Evolutionary conservation across 2,797 vertebrate species (phyloP), one percentile per base, ranked within the genome.

Genomic region (Sebastes cheni): DNA sequence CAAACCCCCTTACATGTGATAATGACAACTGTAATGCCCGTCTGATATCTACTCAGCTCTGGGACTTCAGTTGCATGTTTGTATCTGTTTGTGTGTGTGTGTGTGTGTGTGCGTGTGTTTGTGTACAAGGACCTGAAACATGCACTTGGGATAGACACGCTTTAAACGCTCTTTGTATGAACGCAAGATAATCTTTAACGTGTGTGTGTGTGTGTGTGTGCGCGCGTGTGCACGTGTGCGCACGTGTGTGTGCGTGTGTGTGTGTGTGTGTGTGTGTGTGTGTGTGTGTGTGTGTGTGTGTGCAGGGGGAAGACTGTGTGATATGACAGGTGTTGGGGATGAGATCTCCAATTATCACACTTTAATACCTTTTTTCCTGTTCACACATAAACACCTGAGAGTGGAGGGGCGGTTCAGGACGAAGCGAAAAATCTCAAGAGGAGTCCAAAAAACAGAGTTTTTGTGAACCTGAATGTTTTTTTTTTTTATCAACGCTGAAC

Each of bases 1-100:
- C 66, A 86, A 90, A 85, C 86, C 83, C 67, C 81, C 72, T 90
- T 91, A 88, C 85, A 85, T 83, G 92, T 93, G 88, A 93, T 94
- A 92, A 94, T 93, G 91, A 93, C 92, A 92, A 91, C 88, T 92
- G 91, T 93, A 93, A 94, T 92, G 78, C 83, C 86, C 86, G 77
- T 92, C 87, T 91, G 89, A 91, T 91, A 90, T 89, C 81, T 82
- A 54, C 86, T 89, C 86, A 76, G 85, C 89, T 88, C 84, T 91
- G 89, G 83, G 87, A 92, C 90, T 91, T 82, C 67, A 80, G 67
- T 72, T 90, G 59, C 77, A 87, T 85, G 85, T 90, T 83, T 88
- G 71, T 79, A 32, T 85, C n/a, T 81, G 72, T 82, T 32, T 81
- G 78, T 50, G 22, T 67, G 72, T 82, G 6, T 72, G 5, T 68